phyloP scores from a whole-genome alignment of 2,113 vertebrate genomes.

The Saguinus imperator region DNA sequence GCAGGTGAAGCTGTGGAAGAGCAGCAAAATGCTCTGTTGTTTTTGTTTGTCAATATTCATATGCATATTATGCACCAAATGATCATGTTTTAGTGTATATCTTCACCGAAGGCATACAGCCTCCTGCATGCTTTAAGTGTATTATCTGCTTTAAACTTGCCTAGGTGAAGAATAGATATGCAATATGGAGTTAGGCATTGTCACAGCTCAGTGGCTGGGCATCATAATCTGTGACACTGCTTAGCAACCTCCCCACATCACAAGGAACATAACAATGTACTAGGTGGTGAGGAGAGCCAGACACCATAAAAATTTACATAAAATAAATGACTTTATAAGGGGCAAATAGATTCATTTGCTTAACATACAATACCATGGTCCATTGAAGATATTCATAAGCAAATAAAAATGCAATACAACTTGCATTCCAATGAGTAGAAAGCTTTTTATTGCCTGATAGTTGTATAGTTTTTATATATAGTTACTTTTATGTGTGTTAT shows the following conservation, averaged over 20 bases:
- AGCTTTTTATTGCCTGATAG: not conserved
- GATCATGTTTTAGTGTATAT: not conserved
- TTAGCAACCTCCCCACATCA: not conserved
- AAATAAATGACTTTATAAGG: constrained; percentile 36
- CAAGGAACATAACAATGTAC: not conserved
- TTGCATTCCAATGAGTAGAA: constrained; percentile 6
- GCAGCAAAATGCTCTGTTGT: not conserved
- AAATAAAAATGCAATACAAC: constrained; percentile 43
- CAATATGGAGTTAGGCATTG: not conserved
- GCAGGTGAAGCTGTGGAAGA: not conserved
- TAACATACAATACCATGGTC: constrained; percentile 22
- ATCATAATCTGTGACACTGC: not conserved
- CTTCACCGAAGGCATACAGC: not conserved
- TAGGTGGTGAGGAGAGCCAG: not conserved
- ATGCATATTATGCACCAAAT: not conserved
- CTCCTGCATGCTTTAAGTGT: not conserved
- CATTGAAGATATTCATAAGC: constrained; percentile 36
- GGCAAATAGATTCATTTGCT: not conserved
- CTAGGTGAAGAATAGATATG: not conserved
- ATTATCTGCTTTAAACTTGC: not conserved
- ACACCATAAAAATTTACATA: not conserved
- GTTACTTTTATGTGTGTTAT: not conserved
- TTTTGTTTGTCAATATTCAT: not conserved
- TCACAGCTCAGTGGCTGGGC: not conserved
- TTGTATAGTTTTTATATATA: not conserved